A percentile compares a stretch with the other conserved stretches of the same genome.
phyloP scores from a whole-genome alignment of 2,797 vertebrate genomes.

The Sus cebifrons region DNA sequence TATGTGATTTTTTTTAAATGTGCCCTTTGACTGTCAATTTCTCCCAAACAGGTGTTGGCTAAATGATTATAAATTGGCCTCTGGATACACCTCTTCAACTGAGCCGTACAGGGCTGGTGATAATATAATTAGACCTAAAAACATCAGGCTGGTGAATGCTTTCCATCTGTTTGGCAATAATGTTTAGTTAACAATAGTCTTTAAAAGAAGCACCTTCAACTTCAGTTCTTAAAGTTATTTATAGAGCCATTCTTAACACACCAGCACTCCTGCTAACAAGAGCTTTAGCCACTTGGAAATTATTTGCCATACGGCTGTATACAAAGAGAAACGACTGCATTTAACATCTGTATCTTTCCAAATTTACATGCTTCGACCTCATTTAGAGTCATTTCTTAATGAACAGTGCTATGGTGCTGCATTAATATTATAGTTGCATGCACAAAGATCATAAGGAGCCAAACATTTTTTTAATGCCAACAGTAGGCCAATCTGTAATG shows the following conservation, averaged over 20 bases:
- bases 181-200: constrained; percentile 94
- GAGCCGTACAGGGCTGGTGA: constrained; percentile 95
- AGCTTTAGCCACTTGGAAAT: constrained; percentile 93
- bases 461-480: constrained; percentile 92
- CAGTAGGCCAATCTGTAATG: constrained; percentile 92
- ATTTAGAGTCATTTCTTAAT: constrained; percentile 93
- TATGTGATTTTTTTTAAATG: constrained; percentile 93
- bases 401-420: constrained; percentile 89
- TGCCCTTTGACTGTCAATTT: constrained; percentile 96
- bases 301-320: constrained; percentile 90
- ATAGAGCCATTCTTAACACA: constrained; percentile 92
- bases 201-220: constrained; percentile 95
- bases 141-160: constrained; percentile 96
- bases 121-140: constrained; percentile 99
- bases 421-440: constrained; percentile 91
- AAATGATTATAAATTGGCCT: constrained; percentile 99
- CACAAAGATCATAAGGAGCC: constrained; percentile 92
- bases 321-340: constrained; percentile 89
- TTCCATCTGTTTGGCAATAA: constrained; percentile 98
- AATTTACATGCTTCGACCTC: constrained; percentile 91
- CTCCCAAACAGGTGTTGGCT: constrained; percentile 99
- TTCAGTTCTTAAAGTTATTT: constrained; percentile 93
- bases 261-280: constrained; percentile 91
- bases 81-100: constrained; percentile 97
- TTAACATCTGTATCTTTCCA: constrained; percentile 93